Conservation (phyloP, 2,113 vertebrate genomes). For the Diadophis punctatus region DNA sequence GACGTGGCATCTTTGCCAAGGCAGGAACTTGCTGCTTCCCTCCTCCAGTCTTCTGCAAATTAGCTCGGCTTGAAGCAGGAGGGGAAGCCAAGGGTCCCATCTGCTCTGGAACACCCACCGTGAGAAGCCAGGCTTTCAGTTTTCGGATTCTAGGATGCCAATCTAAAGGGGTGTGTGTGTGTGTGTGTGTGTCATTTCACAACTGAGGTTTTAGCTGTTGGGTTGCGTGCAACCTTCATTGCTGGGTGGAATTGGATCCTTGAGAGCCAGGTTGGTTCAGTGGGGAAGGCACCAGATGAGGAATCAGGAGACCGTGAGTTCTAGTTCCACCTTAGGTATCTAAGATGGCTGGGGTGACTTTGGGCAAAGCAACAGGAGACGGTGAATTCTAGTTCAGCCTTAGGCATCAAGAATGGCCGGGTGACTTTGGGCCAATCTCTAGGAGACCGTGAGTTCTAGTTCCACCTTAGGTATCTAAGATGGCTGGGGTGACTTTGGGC, state of each 20-base stretch:
- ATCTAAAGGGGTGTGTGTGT: neutral
- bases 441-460: neutral
- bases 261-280: neutral
- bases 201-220: neutral
- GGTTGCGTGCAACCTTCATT: neutral
- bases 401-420: neutral
- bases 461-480: accelerated
- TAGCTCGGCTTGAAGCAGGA: neutral
- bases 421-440: neutral
- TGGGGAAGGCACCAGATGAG: neutral
- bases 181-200: neutral
- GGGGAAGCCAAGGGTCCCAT: neutral
- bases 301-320: neutral
- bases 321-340: neutral
- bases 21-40: neutral
- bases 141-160: neutral
- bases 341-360: too few relatives aligned
- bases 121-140: neutral
- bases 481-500: neutral
- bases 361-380: too few relatives aligned
- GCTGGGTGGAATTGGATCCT: neutral
- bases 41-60: neutral
- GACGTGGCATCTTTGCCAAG: neutral
- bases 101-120: neutral
- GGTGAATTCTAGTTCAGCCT: too few relatives aligned